Percentiles rank a stretch among this genome's conserved stretches.
Conservation (phyloP, 2,797 vertebrate genomes). For the Syngnathus rostellatus region DNA sequence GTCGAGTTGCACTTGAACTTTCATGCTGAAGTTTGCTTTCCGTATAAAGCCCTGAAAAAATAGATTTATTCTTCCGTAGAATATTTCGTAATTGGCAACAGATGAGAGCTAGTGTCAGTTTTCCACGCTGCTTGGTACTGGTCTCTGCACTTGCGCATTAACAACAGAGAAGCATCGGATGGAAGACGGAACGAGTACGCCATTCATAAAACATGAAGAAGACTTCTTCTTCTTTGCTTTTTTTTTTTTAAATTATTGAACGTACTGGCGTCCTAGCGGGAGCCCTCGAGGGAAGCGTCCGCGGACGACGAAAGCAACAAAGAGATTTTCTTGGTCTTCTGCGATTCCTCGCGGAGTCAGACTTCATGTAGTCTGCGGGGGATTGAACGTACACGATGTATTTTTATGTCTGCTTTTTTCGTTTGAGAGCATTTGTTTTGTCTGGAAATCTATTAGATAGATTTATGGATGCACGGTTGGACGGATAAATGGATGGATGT, state of each 20-base stretch:
- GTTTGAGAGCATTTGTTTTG: not conserved
- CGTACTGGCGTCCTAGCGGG: slow-evolving; percentile 24
- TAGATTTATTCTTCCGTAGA: not conserved
- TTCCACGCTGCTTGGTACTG: not conserved
- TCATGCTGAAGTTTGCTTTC: not conserved
- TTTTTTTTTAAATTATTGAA: slow-evolving; percentile 49
- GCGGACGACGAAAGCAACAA: slow-evolving; percentile 24
- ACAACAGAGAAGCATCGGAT: slow-evolving; percentile 8
- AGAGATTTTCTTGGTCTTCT: not conserved
- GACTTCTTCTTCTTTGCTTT: slow-evolving; percentile 28
- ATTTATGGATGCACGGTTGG: not conserved
- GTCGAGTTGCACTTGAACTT: not conserved
- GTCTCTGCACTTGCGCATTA: slow-evolving; percentile 6
- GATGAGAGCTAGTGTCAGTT: not conserved
- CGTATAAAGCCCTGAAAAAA: not conserved
- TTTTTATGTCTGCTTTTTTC: not conserved
- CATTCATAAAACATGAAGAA: slow-evolving; percentile 64
- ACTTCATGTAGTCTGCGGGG: slow-evolving; percentile 4
- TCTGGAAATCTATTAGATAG: not conserved
- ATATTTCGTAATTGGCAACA: not conserved
- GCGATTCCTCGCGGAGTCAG: not conserved
- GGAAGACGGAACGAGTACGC: slow-evolving; percentile 14
- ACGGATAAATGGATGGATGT: not conserved
- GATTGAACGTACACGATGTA: not conserved
- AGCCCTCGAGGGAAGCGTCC: slow-evolving; percentile 37